Conservation (phyloP, 2,113 vertebrate genomes). For the Arizona elegans region DNA sequence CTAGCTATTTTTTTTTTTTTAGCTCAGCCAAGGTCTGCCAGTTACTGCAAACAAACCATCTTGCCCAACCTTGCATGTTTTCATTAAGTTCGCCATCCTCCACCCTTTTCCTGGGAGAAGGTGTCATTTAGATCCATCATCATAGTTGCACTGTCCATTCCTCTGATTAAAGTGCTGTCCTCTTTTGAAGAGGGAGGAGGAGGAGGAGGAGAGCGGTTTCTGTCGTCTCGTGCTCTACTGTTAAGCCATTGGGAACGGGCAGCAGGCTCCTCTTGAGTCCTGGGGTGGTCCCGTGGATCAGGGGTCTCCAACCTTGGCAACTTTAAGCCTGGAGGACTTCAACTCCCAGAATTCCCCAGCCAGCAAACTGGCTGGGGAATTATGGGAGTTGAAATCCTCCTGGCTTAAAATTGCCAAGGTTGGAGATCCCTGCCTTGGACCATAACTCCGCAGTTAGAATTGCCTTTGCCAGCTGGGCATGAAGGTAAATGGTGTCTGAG, state of each 20-base stretch:
- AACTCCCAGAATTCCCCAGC: too few species aligned
- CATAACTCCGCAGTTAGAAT: background rate
- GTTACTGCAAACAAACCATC: background rate
- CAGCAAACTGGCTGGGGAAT: too few species aligned
- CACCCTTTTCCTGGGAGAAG: background rate
- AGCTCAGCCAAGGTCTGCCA: background rate
- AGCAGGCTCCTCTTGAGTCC: background rate
- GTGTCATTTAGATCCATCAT: background rate
- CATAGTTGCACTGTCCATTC: background rate
- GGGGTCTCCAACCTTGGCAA: too few species aligned
- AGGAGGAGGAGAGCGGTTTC: background rate
- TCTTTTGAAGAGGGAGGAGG: background rate
- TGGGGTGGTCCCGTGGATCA: background rate
- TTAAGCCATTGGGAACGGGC: background rate
- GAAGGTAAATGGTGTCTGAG: background rate
- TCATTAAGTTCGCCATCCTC: background rate
- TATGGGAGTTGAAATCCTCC: too few species aligned
- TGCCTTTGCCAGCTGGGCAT: background rate
- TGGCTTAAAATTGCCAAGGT: too few species aligned
- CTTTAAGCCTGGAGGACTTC: too few species aligned
- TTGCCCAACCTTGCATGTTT: background rate
- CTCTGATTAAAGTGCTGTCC: background rate
- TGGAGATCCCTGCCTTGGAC: background rate
- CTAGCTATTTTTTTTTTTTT: background rate
- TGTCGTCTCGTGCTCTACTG: background rate